phyloP scores from a whole-genome alignment of 2,797 vertebrate genomes.

The Liasis olivaceus region DNA sequence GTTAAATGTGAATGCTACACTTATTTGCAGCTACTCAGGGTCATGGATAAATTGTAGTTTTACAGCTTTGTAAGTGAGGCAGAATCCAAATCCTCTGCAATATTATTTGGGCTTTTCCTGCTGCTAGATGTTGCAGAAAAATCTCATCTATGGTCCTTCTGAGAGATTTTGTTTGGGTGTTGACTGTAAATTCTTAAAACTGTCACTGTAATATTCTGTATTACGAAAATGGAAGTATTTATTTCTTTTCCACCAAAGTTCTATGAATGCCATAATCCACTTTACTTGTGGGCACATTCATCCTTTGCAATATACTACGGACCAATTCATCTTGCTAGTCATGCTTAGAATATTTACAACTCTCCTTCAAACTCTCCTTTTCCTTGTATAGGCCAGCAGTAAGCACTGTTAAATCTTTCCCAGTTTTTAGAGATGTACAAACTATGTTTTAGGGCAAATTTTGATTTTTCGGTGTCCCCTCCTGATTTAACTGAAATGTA shows the following conservation, averaged over 20 bases:
- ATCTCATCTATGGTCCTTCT: neutral
- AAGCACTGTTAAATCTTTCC: neutral
- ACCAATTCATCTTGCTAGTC: slow-evolving; percentile 18
- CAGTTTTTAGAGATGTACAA: neutral
- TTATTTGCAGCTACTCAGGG: neutral
- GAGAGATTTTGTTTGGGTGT: neutral
- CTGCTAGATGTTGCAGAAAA: neutral
- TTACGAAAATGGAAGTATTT: neutral
- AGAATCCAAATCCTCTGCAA: neutral
- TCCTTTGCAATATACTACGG: neutral
- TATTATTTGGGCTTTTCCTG: neutral
- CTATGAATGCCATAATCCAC: neutral
- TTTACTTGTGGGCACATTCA: neutral
- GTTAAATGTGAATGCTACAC: neutral
- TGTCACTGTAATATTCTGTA: neutral
- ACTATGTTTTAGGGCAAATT: neutral
- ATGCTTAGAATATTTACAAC: slow-evolving; percentile 41
- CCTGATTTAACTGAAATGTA: neutral
- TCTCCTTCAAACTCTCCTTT: neutral
- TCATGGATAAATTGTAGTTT: neutral
- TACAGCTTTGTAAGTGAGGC: neutral
- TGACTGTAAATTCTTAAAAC: neutral
- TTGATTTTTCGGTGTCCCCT: neutral
- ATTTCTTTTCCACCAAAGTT: neutral
- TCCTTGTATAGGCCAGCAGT: neutral